These are phyloP conservation scores for Slavum lentiscoides DNA, from an alignment of 2,888 invertebrate species.

Conservation along the genomic window DNA sequence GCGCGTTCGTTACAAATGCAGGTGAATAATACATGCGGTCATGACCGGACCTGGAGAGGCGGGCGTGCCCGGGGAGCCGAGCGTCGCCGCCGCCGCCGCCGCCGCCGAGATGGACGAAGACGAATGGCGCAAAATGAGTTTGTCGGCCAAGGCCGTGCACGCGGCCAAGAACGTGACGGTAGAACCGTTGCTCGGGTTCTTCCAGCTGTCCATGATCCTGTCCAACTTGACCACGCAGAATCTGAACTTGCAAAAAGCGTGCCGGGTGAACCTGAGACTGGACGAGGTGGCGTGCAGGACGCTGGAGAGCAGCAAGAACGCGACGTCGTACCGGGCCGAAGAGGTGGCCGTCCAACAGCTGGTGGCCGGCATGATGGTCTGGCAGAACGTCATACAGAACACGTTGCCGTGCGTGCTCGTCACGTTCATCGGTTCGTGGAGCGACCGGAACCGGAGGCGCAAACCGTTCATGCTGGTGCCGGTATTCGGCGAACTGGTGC, in stretches of 20 bases:
- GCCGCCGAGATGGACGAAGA: background rate
- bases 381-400: conserved; percentile 84
- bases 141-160: conserved; percentile 58
- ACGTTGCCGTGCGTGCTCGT: conserved; percentile 77
- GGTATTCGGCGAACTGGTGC: conserved; percentile 77
- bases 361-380: conserved; percentile 79
- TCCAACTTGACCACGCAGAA: conserved; percentile 81
- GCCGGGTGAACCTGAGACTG: conserved; percentile 77
- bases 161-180: conserved; percentile 72
- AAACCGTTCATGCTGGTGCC: conserved; percentile 84
- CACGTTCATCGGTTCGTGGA: conserved; percentile 76
- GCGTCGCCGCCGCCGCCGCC: background rate
- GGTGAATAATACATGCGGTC: background rate
- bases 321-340: conserved; percentile 57
- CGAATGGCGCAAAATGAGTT: background rate
- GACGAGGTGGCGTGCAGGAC: conserved; percentile 76
- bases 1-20: no score
- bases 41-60: background rate
- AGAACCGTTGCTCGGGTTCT: conserved; percentile 75
- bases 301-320: conserved; percentile 68
- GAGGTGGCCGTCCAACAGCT: conserved; percentile 72
- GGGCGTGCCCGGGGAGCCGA: background rate
- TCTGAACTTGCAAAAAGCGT: conserved; percentile 83
- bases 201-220: conserved; percentile 69
- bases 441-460: conserved; percentile 66